Evolutionary conservation across 2,888 invertebrate species (phyloP).

Genomic region (Nemotelus pantherinus): DNA sequence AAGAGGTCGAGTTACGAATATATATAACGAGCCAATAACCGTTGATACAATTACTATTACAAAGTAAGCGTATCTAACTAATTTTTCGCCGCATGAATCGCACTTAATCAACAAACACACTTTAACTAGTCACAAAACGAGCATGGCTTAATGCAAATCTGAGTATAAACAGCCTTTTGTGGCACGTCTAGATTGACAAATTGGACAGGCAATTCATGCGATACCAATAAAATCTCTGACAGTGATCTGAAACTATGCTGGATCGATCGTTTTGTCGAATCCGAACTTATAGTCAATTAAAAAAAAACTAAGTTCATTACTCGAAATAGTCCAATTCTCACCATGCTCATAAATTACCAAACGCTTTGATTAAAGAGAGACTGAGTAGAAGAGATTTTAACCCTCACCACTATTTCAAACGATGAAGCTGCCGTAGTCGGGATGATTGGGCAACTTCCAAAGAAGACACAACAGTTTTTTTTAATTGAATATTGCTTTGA

Average conservation of each 20-base stretch:
- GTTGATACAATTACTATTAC: slow-evolving; percentile 35
- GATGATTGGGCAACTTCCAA: too few relatives aligned
- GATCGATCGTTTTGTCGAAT: slow-evolving; percentile 7
- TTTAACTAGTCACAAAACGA: not conserved
- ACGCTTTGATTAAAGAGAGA: too few relatives aligned
- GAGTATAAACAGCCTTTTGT: not conserved
- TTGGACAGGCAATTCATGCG: slow-evolving; percentile 38
- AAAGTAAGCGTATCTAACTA: slow-evolving; percentile 3
- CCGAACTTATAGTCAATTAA: slow-evolving; percentile 27
- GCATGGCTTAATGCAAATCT: slow-evolving; percentile 7
- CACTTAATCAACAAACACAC: slow-evolving; percentile 31
- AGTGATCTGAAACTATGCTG: slow-evolving; percentile 29
- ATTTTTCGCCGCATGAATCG: slow-evolving; percentile 28
- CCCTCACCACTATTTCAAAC: not conserved
- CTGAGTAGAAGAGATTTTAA: too few relatives aligned
- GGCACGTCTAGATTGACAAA: slow-evolving; percentile 22
- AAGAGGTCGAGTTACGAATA: slow-evolving; percentile 1
- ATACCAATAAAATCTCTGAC: slow-evolving; percentile 38
- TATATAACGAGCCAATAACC: slow-evolving; percentile 5
- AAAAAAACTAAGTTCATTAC: slow-evolving; percentile 35
- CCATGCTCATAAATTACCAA: slow-evolving; percentile 36
- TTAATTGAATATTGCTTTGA: too few relatives aligned
- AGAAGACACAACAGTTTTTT: too few relatives aligned
- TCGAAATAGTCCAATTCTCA: slow-evolving; percentile 36
- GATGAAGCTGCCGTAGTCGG: too few relatives aligned